A percentile compares a stretch with the other conserved stretches of the same genome.
Evolutionary conservation across 2,888 invertebrate genomes (phyloP).

Genomic region (Adineta ricciae): DNA sequence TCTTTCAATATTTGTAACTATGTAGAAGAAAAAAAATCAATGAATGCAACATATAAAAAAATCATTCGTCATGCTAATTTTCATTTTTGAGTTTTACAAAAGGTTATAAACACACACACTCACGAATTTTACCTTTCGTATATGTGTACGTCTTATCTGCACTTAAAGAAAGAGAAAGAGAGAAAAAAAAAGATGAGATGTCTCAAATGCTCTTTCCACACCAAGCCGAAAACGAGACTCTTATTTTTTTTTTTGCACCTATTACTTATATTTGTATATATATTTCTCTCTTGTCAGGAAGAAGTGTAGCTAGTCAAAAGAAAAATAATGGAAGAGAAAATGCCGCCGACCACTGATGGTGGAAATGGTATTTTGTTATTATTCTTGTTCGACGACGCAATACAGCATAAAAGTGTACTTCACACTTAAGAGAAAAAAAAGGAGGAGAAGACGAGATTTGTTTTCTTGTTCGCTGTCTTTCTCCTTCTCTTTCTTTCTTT

Average conservation of each 20-base stretch:
- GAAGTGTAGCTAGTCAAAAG: neutral
- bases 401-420: neutral
- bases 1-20: neutral
- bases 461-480: neutral
- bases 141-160: neutral
- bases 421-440: neutral
- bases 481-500: neutral
- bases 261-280: neutral
- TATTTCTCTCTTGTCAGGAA: neutral
- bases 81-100: neutral
- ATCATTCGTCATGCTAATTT: conserved; percentile 4
- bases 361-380: neutral
- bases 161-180: neutral
- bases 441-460: neutral
- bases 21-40: neutral
- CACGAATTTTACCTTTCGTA: neutral
- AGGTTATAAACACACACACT: neutral
- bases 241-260: neutral
- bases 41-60: neutral
- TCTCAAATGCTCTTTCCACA: neutral
- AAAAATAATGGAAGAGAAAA: neutral
- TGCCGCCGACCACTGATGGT: neutral
- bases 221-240: neutral
- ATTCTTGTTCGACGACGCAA: neutral
- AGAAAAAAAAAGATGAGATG: neutral